A percentile compares a stretch with the other conserved stretches of the same genome.
phyloP scores from a whole-genome alignment of 2,113 vertebrate species.

The Climacteris rufus region DNA sequence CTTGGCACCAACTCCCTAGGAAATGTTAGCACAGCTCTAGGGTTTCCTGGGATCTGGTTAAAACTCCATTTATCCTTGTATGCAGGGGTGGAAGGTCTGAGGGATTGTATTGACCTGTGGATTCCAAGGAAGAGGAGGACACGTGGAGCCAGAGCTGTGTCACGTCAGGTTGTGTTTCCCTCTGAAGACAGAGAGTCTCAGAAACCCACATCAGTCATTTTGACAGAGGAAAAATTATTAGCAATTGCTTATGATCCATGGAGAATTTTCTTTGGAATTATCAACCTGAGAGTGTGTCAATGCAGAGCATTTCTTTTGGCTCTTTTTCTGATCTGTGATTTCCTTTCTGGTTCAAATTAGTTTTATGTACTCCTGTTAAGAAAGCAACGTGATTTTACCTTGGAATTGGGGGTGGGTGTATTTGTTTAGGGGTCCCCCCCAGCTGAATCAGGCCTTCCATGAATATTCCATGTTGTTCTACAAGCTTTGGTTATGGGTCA shows the following conservation, averaged over 20 bases:
- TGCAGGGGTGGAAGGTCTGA: background rate
- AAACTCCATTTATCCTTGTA: background rate
- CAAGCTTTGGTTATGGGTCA: background rate
- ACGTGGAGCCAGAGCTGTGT: background rate
- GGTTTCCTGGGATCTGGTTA: background rate
- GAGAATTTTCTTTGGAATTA: background rate
- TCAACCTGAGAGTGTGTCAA: background rate
- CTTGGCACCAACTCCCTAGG: background rate
- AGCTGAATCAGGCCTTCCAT: background rate
- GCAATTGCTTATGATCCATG: accelerated
- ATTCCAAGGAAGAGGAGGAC: background rate
- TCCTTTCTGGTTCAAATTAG: background rate
- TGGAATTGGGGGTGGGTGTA: background rate
- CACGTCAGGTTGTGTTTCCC: background rate
- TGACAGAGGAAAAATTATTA: background rate
- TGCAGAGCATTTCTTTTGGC: background rate
- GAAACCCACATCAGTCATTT: background rate
- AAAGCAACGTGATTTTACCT: background rate
- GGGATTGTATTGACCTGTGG: background rate
- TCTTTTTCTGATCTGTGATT: background rate
- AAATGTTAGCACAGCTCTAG: background rate
- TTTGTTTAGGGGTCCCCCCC: background rate
- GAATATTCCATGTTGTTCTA: background rate
- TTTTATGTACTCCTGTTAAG: background rate
- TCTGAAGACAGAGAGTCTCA: background rate